Evolutionary conservation across 2,113 vertebrate species (phyloP), one percentile per base, ranked within the genome.

Genomic region (Craseonycteris thonglongyai): DNA sequence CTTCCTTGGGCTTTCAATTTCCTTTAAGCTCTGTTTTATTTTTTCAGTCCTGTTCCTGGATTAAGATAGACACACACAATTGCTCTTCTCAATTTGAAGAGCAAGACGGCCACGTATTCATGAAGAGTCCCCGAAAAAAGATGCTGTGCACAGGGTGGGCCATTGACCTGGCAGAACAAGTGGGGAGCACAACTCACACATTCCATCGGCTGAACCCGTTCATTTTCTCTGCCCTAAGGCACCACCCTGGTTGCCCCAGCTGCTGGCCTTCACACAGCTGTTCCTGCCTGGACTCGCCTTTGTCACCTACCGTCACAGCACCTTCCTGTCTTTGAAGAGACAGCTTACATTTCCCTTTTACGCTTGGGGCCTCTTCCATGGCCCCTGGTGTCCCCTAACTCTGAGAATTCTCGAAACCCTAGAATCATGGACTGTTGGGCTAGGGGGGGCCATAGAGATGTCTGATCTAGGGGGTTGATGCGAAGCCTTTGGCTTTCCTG

Each of bases 231-330:
- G 26, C 35, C 42, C 42, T 8, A 15, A 24, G 14, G 40, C 5
- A 0, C 9, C 4, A 1, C 6, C 30, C 75, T 16, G 4, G 22
- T 4, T 30, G 40, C 40, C n/a, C 15, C 35, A 30, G 18, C 45
- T n/a, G 18, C 45, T n/a, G 71, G 38, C 75, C 35, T 54, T 28
- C 16, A 18, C 79, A 30, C n/a, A 40, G 49, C 33, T 1, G 6
- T 5, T 42, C 66, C 28, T 3, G 4, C 33, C 63, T 35, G 16
- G 21, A 65, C 11, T 3, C 10, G 3, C 33, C 15, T 30, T 5
- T 6, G 26, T 49, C 9, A 16, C 18, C 18, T 38, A n/a, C n/a
- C n/a, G n/a, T n/a, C n/a, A n/a, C n/a, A n/a, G n/a, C n/a, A n/a
- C 47, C n/a, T 75, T 51, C 26, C 30, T 63, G 3, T 49, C 38